Conservation (phyloP, 2,888 invertebrate genomes). For the Agriotes lineatus region DNA sequence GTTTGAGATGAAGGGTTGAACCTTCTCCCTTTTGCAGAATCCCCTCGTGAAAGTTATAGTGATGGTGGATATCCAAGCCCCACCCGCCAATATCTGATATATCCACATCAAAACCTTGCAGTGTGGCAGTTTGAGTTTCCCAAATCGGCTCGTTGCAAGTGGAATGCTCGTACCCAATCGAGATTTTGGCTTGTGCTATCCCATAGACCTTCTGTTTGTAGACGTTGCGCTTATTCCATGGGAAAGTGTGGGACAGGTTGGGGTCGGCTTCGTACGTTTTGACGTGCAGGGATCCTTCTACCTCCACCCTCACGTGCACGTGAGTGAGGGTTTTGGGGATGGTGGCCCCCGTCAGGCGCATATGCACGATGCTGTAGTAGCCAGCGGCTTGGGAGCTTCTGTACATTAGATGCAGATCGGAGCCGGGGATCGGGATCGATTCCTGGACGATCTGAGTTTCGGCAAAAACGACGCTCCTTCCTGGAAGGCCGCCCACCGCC, state of each 20-base stretch:
- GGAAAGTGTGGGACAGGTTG: slow-evolving; percentile 93
- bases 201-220: slow-evolving; percentile 97
- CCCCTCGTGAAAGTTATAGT: slow-evolving; percentile 98
- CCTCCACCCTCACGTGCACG: slow-evolving; percentile 92
- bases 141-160: slow-evolving; percentile 90
- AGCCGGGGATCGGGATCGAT: slow-evolving; percentile 93
- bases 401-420: slow-evolving; percentile 93
- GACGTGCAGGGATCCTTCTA: slow-evolving; percentile 92
- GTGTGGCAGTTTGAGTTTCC: slow-evolving; percentile 93
- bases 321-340: slow-evolving; percentile 86
- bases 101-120: slow-evolving; percentile 96
- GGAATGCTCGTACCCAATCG: slow-evolving; percentile 94
- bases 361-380: slow-evolving; percentile 92
- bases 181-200: slow-evolving; percentile 87
- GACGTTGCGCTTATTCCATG: slow-evolving; percentile 98
- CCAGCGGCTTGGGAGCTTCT: slow-evolving; percentile 95
- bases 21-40: slow-evolving; percentile 98
- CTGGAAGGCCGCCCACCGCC: slow-evolving; percentile 87
- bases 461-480: slow-evolving; percentile 86
- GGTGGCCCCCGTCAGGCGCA: slow-evolving; percentile 84
- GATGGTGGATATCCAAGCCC: slow-evolving; percentile 98
- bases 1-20: slow-evolving; percentile 92
- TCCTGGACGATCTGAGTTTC: slow-evolving; percentile 98
- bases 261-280: slow-evolving; percentile 97
- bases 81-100: slow-evolving; percentile 98